These are phyloP conservation scores for Brienomyrus longianalis DNA, from an alignment of 2,113 vertebrate species.

Conservation along the genomic window DNA sequence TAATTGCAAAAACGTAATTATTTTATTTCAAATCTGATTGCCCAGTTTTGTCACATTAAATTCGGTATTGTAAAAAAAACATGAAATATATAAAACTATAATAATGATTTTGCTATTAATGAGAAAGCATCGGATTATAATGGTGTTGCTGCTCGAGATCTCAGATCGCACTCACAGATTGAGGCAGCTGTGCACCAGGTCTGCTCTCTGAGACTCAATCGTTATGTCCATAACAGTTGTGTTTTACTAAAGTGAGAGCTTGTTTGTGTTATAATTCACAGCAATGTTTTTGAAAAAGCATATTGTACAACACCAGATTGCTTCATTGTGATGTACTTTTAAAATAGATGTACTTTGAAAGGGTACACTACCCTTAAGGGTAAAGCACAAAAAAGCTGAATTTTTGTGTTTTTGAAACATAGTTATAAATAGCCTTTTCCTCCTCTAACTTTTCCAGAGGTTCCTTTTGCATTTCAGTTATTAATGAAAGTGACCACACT, in stretches of 20 bases:
- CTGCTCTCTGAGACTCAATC: not conserved
- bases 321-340: not conserved
- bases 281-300: not conserved
- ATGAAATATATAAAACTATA: not conserved
- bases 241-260: not conserved
- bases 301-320: not conserved
- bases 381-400: not conserved
- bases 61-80: not conserved
- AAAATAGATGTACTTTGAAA: not conserved
- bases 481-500: not conserved
- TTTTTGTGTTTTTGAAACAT: not conserved
- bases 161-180: not conserved
- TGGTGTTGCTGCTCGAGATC: not conserved
- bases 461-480: not conserved
- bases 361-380: not conserved
- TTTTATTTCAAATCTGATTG: not conserved
- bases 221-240: not conserved
- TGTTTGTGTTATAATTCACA: not conserved
- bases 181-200: not conserved
- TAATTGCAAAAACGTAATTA: not conserved
- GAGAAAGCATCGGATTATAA: not conserved
- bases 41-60: not conserved
- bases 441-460: not conserved
- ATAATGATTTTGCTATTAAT: not conserved
- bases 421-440: not conserved